Evolutionary conservation across 2,888 invertebrate species (phyloP).

Genomic region (Pammene fasciana): DNA sequence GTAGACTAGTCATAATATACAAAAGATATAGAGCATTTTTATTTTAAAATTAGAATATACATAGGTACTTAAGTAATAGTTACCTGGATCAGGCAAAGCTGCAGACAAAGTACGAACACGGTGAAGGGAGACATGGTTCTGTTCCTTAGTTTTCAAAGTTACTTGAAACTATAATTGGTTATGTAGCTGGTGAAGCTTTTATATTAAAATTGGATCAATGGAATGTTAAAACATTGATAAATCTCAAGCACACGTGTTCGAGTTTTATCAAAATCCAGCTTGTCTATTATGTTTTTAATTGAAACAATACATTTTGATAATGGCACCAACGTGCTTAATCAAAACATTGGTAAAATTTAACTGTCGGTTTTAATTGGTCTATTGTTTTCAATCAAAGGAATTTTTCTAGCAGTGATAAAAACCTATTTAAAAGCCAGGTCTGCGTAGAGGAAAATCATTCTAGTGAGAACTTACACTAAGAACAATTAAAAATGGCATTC

Average conservation of each 20-base stretch:
- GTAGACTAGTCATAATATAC: no score
- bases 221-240: constrained; percentile 2
- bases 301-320: neutral
- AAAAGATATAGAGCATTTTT: no score
- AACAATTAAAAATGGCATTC: constrained; percentile 23
- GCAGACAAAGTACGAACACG: constrained; percentile 6
- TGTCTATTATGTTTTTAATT: neutral
- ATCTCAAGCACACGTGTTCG: neutral
- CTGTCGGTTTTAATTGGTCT: neutral
- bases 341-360: no score
- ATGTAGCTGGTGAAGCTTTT: neutral
- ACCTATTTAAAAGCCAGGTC: neutral
- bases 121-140: neutral
- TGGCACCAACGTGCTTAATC: neutral
- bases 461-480: constrained; percentile 6
- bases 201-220: neutral
- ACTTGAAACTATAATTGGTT: neutral
- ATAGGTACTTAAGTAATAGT: neutral
- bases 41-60: no score
- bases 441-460: neutral
- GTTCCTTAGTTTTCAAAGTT: no score
- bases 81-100: constrained; percentile 28
- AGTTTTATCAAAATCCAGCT: no score
- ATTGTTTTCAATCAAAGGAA: neutral
- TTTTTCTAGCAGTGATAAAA: neutral